Percentiles rank a stretch among this genome's conserved stretches.
phyloP scores from a whole-genome alignment of 30 jellyfish, hydroid and myxozoan genomes.

The Aurelia coerulea region DNA sequence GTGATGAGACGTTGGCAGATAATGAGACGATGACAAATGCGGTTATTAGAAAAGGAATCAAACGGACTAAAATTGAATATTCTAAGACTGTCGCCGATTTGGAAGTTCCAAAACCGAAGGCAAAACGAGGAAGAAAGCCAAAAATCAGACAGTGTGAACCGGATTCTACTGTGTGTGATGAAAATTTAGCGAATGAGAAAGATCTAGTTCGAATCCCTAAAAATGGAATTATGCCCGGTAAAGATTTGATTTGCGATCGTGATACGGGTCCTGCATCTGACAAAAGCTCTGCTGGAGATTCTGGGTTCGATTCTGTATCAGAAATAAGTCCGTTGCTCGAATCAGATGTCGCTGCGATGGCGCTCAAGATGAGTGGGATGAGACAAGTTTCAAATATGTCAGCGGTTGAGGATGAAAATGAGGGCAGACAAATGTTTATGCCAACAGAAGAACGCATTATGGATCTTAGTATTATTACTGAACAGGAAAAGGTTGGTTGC shows the following conservation, averaged over 20 bases:
- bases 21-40: not conserved
- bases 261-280: slow-evolving; percentile 72
- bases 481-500: slow-evolving; percentile 62
- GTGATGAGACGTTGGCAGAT: not conserved
- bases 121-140: slow-evolving; percentile 50
- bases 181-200: slow-evolving; percentile 22
- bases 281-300: slow-evolving; percentile 64
- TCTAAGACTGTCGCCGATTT: not conserved
- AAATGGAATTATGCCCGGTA: slow-evolving; percentile 16
- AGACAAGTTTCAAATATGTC: slow-evolving; percentile 17
- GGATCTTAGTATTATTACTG: slow-evolving; percentile 37
- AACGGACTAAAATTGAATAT: not conserved
- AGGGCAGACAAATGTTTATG: not conserved
- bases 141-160: slow-evolving; percentile 54
- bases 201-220: slow-evolving; percentile 26
- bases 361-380: slow-evolving; percentile 12
- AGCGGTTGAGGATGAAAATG: slow-evolving; percentile 31
- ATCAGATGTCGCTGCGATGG: slow-evolving; percentile 24
- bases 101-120: slow-evolving; percentile 9
- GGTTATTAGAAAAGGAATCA: not conserved
- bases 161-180: slow-evolving; percentile 52
- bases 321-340: slow-evolving; percentile 65
- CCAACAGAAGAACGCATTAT: slow-evolving; percentile 36
- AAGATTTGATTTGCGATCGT: slow-evolving; percentile 17
- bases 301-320: slow-evolving; percentile 68